Conservation (phyloP, 2,797 vertebrate species). For the Coregonus sp. region DNA sequence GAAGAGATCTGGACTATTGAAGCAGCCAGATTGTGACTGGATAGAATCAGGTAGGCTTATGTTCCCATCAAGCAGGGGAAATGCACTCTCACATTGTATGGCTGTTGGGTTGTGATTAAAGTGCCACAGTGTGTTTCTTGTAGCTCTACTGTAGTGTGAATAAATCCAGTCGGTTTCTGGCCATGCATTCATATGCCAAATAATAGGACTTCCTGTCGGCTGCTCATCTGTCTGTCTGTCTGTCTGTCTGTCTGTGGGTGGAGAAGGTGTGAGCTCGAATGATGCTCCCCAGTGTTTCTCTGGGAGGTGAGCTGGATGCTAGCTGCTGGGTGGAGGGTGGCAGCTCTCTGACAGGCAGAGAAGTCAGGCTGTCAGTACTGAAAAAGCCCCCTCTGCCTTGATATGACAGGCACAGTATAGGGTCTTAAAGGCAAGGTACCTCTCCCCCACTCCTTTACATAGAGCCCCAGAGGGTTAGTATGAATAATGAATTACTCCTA, state of each 20-base stretch:
- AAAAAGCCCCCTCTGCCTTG: too few species aligned
- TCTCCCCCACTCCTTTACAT: not conserved
- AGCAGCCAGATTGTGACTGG: not conserved
- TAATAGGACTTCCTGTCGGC: conserved; percentile 38
- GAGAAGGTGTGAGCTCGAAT: conserved; percentile 53
- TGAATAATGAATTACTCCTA: not conserved
- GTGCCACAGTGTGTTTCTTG: not conserved
- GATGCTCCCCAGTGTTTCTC: conserved; percentile 29
- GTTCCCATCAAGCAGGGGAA: not conserved
- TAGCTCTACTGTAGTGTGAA: not conserved
- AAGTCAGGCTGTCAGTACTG: not conserved
- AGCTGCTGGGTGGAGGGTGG: not conserved
- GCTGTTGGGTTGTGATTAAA: not conserved
- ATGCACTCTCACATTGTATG: not conserved
- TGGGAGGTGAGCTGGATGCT: not conserved
- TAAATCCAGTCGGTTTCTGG: conserved; percentile 17
- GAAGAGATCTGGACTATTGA: not conserved
- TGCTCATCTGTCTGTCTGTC: conserved; percentile 38
- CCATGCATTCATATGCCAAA: conserved; percentile 45
- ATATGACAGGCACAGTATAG: too few species aligned
- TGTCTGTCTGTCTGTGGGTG: conserved; percentile 48
- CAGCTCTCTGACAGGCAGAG: not conserved
- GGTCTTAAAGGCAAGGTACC: too few species aligned
- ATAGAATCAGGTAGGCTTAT: not conserved
- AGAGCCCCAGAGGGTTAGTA: not conserved